These are phyloP conservation scores for Thalassophryne amazonica DNA, from an alignment of 2,797 vertebrate genomes.

Conservation along the genomic window DNA sequence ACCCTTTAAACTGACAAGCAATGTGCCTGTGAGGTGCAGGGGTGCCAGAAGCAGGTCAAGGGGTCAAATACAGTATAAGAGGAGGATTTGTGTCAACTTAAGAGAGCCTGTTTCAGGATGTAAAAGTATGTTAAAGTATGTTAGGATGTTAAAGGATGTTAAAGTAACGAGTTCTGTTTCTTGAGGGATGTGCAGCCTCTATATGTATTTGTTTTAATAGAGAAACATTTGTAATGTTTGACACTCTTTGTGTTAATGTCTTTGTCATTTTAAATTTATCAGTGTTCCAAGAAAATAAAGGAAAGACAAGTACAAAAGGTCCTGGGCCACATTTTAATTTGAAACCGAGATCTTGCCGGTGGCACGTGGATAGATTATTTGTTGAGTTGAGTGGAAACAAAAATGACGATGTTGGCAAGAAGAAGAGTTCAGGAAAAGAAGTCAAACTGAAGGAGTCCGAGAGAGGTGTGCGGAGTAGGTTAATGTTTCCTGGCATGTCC, in stretches of 20 bases:
- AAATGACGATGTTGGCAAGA: slow-evolving; percentile 14
- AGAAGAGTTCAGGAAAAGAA: slow-evolving; percentile 27
- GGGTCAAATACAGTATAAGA: slow-evolving; percentile 72
- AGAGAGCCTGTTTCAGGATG: slow-evolving; percentile 33
- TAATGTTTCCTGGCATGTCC: slow-evolving; percentile 77
- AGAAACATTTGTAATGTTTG: not conserved
- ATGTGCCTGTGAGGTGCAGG: slow-evolving; percentile 64
- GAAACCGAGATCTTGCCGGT: not conserved
- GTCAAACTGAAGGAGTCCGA: slow-evolving; percentile 50
- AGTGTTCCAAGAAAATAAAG: not conserved
- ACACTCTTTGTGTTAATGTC: not conserved
- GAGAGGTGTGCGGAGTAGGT: slow-evolving; percentile 64
- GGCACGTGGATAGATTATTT: too few relatives aligned
- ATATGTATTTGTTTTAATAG: not conserved
- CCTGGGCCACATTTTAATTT: not conserved
- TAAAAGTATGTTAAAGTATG: too few relatives aligned
- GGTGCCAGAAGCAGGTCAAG: slow-evolving; percentile 50
- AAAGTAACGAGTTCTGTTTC: slow-evolving; percentile 21
- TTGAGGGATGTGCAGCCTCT: slow-evolving; percentile 3
- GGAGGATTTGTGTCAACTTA: slow-evolving; percentile 75
- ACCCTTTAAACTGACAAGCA: slow-evolving; percentile 74
- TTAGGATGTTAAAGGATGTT: too few relatives aligned
- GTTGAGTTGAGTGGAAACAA: not conserved
- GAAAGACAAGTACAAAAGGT: not conserved
- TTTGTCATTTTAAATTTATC: not conserved